A percentile compares a stretch with the other conserved stretches of the same genome.
These are phyloP conservation scores for Rhinophrynus dorsalis DNA, from an alignment of 2,797 vertebrate genomes.

Conservation along the genomic window DNA sequence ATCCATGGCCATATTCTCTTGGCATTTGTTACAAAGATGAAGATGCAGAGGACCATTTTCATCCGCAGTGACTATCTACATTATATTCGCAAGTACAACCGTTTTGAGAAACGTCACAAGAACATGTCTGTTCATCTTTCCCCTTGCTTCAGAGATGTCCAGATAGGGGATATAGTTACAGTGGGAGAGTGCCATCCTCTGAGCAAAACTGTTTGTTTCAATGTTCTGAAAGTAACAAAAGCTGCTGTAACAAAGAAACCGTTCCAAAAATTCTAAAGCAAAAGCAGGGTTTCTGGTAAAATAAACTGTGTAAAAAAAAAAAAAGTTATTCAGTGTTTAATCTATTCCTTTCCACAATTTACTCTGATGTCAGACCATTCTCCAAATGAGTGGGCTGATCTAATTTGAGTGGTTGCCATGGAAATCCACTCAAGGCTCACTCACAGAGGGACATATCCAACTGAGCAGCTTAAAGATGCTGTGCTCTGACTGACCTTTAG, in stretches of 20 bases:
- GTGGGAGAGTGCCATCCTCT: constrained; percentile 91
- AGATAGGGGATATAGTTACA: constrained; percentile 87
- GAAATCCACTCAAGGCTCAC: too few relatives aligned
- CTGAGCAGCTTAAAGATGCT: too few relatives aligned
- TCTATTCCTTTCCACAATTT: too few relatives aligned
- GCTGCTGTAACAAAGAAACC: constrained; percentile 96
- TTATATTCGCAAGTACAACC: constrained; percentile 97
- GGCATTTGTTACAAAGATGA: constrained; percentile 96
- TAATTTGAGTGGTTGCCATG: too few relatives aligned
- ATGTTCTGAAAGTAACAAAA: constrained; percentile 94
- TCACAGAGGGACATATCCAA: too few relatives aligned
- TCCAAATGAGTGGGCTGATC: too few relatives aligned
- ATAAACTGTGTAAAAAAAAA: too few relatives aligned
- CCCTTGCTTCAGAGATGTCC: constrained; percentile 88
- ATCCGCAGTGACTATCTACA: constrained; percentile 94
- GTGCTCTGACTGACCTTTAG: too few relatives aligned
- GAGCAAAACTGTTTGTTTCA: constrained; percentile 94
- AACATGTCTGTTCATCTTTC: constrained; percentile 91
- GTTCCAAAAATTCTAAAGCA: constrained; percentile 94
- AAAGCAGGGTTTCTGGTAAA: too few relatives aligned
- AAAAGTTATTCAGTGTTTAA: too few relatives aligned
- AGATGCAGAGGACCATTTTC: constrained; percentile 96
- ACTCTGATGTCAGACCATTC: too few relatives aligned
- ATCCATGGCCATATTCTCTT: constrained; percentile 88
- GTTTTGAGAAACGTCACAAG: constrained; percentile 96